Evolutionary conservation across 2,888 invertebrate genomes (phyloP).

Genomic region (Tipula confusa): DNA sequence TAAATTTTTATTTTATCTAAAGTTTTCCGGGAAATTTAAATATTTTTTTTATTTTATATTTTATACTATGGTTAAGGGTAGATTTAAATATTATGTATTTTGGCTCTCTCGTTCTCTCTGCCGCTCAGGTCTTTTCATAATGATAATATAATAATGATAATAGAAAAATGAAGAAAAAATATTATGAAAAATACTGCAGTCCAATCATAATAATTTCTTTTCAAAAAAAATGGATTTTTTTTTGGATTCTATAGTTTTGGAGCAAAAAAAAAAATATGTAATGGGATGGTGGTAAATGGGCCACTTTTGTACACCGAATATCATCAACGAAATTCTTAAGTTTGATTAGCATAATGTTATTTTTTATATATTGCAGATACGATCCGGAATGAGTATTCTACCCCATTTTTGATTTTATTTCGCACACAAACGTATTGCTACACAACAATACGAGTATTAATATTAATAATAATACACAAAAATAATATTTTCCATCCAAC

Average conservation of each 20-base stretch:
- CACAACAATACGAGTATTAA: not conserved
- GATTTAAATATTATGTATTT: not conserved
- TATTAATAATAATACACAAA: slow-evolving; percentile 25
- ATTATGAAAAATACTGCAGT: slow-evolving; percentile 13
- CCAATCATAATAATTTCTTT: slow-evolving; percentile 30
- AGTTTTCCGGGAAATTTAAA: slow-evolving; percentile 25
- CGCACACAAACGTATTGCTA: not conserved
- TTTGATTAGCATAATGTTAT: not conserved
- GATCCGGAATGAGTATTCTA: not conserved
- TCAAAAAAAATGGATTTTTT: not conserved
- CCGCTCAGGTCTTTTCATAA: not conserved
- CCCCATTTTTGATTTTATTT: not conserved
- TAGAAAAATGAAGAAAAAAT: not conserved
- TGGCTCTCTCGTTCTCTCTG: not conserved
- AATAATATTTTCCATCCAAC: slow-evolving; percentile 25
- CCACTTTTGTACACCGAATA: no score
- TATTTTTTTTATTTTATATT: not conserved
- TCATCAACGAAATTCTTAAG: not conserved
- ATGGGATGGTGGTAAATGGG: not conserved
- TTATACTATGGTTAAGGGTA: not conserved
- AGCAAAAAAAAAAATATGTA: not conserved
- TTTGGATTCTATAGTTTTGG: no score
- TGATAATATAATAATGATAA: not conserved
- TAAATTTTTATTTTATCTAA: slow-evolving; percentile 25
- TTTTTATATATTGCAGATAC: not conserved